Evolutionary conservation across 1,140 invertebrate species (phyloP).

Genomic region (Drosophila lowei): DNA sequence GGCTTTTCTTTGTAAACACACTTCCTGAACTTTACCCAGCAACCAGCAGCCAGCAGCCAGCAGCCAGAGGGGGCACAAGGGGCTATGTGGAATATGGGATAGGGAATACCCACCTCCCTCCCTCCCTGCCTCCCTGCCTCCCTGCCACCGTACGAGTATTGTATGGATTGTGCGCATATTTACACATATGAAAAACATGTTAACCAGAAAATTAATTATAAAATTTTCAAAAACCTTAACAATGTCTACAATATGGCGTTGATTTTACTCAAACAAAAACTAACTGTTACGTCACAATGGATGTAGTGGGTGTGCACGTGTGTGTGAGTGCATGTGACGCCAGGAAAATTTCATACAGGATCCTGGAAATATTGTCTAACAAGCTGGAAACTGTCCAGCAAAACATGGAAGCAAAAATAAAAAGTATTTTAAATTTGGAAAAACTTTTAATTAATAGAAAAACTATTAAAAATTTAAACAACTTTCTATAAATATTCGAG

Average conservation of each 20-base stretch:
- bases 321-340: slow-evolving; percentile 1
- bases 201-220: slow-evolving; percentile 82
- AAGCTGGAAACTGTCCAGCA: background rate
- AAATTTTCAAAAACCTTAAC: slow-evolving; percentile 81
- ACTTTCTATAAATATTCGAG: too few relatives aligned
- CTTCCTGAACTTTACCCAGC: slow-evolving; percentile 74
- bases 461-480: too few relatives aligned
- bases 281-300: slow-evolving; percentile 41
- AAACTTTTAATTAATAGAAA: too few relatives aligned
- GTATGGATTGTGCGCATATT: slow-evolving; percentile 68
- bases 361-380: slow-evolving; percentile 3
- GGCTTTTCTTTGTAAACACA: slow-evolving; percentile 80
- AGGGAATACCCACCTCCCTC: slow-evolving; percentile 6
- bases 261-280: slow-evolving; percentile 78
- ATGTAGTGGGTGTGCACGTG: slow-evolving; percentile 2
- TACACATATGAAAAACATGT: slow-evolving; percentile 70
- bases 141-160: slow-evolving; percentile 40
- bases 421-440: too few relatives aligned
- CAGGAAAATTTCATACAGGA: slow-evolving; percentile 22
- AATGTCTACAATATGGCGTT: slow-evolving; percentile 80
- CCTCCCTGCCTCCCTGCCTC: background rate
- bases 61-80: too few relatives aligned
- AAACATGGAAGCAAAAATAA: too few relatives aligned
- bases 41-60: slow-evolving; percentile 15
- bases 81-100: background rate